Conservation (phyloP, 2,888 invertebrate species). For the Stenoptilia bipunctidactyla region DNA sequence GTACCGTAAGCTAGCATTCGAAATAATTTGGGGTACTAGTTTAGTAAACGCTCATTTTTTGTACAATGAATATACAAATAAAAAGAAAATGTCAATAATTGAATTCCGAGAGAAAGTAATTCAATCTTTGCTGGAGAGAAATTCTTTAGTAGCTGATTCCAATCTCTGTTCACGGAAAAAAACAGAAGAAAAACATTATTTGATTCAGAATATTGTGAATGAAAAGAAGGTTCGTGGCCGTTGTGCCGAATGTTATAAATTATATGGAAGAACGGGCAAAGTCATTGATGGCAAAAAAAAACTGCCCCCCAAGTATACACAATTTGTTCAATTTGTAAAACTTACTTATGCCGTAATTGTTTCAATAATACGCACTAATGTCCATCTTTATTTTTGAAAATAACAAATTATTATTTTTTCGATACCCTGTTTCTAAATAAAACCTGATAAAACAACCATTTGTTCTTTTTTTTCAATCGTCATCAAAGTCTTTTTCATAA, state of each 20-base stretch:
- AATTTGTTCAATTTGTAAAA: constrained; percentile 1
- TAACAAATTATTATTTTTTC: not conserved
- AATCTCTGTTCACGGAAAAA: not conserved
- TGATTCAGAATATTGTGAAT: not conserved
- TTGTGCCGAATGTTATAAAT: constrained; percentile 1
- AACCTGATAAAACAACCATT: not conserved
- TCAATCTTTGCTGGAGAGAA: constrained; percentile 3
- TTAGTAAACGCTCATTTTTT: constrained; percentile 12
- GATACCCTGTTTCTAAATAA: not conserved
- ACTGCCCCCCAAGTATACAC: not conserved
- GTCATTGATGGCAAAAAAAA: not conserved
- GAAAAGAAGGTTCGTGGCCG: not conserved
- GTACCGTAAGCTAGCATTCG: constrained; percentile 6
- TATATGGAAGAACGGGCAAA: constrained; percentile 1
- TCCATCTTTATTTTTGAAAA: not conserved
- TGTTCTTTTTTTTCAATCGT: not conserved
- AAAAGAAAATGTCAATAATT: constrained; percentile 11
- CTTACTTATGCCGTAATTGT: not conserved
- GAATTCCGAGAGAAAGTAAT: constrained; percentile 12
- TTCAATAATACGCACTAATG: constrained; percentile 3
- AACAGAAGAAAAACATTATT: not conserved
- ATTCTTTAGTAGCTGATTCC: no score
- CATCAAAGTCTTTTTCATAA: not conserved
- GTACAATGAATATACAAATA: constrained; percentile 9
- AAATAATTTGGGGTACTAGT: constrained; percentile 10